Evolutionary conservation across 2,113 vertebrate genomes (phyloP), one percentile per base, ranked within the genome.

Genomic region (Chascanopsetta lugubris): DNA sequence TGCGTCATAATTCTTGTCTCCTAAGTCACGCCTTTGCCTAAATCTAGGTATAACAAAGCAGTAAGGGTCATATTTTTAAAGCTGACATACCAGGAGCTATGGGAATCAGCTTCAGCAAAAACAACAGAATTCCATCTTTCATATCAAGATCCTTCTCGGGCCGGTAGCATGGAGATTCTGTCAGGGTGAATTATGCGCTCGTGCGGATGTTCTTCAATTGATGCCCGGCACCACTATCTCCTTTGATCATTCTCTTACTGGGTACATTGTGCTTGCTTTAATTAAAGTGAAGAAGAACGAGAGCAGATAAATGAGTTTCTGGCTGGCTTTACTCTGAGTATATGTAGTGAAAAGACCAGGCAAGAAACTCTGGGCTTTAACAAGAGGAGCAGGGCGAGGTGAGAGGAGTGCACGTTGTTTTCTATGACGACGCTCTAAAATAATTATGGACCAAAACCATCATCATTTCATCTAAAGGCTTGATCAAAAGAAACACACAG

Each of bases 41-140:
- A 88, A 67, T 82, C 87, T 88, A 89, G 90, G 72, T 75, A 84
- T 56, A 90, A 91, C 85, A 89, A 5, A 38, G 36, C 36, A 17
- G 13, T n/a, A 17, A 18, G 38, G 85, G 77, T 84, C 64, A 42
- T 80, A 82, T 90, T 90, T 87, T 85, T 71, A 80, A 85, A 90
- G 77, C 34, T 38, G 34, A 38, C 34, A 15, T 38, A 38, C 34
- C 34, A 5, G 34, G 34, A 17, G 34, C 34, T 38, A 38, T 38
- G 34, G 34, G 34, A 38, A 38, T 38, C 34, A 38, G 83, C 8
- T 42, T 42, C 57, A 83, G 80, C 43, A 61, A 84, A 85, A 90
- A 77, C 59, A 89, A 82, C 74, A 79, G 53, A 87, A 84, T 73
- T 84, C 43, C 65, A 72, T 43, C 76, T 82, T 81, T 87, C 55